Percentiles rank a stretch among this genome's conserved stretches.
phyloP scores from a whole-genome alignment of 2,797 vertebrate species.

The Pempheris klunzingeri region DNA sequence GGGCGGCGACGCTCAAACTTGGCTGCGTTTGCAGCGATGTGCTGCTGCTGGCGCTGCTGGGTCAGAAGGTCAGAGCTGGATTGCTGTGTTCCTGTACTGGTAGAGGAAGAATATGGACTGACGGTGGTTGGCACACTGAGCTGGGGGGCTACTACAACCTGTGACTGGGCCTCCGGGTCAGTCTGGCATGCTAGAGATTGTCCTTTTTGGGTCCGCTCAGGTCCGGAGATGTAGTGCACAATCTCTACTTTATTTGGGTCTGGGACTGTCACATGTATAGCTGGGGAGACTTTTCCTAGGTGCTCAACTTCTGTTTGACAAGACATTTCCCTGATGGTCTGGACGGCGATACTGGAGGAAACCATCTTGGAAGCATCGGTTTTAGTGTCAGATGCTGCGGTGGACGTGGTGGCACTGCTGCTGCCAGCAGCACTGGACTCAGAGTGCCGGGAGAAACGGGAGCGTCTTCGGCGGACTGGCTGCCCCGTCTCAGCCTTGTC shows the following conservation, averaged over 20 bases:
- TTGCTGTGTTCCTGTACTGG: slow-evolving; percentile 86
- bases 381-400: slow-evolving; percentile 66
- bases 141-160: slow-evolving; percentile 92
- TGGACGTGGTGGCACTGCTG: slow-evolving; percentile 74
- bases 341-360: slow-evolving; percentile 93
- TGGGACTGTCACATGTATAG: slow-evolving; percentile 94
- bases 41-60: slow-evolving; percentile 86
- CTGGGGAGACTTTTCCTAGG: slow-evolving; percentile 91
- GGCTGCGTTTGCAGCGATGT: slow-evolving; percentile 82
- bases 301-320: slow-evolving; percentile 97
- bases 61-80: slow-evolving; percentile 88
- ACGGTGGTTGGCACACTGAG: slow-evolving; percentile 92
- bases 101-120: slow-evolving; percentile 90
- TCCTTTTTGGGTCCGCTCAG: slow-evolving; percentile 94
- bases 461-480: slow-evolving; percentile 92
- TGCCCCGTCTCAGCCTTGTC: slow-evolving; percentile 95
- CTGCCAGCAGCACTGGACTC: slow-evolving; percentile 85
- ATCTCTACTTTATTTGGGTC: slow-evolving; percentile 96
- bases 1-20: slow-evolving; percentile 96
- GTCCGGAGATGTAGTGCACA: slow-evolving; percentile 96
- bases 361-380: slow-evolving; percentile 72
- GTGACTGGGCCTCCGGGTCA: slow-evolving; percentile 92
- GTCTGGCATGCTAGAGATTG: slow-evolving; percentile 98
- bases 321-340: slow-evolving; percentile 97
- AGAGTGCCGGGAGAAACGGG: slow-evolving; percentile 91